Percentiles rank a stretch among this genome's conserved stretches.
phyloP scores from a whole-genome alignment of 2,888 invertebrate species.

The Drosophila rubida region DNA sequence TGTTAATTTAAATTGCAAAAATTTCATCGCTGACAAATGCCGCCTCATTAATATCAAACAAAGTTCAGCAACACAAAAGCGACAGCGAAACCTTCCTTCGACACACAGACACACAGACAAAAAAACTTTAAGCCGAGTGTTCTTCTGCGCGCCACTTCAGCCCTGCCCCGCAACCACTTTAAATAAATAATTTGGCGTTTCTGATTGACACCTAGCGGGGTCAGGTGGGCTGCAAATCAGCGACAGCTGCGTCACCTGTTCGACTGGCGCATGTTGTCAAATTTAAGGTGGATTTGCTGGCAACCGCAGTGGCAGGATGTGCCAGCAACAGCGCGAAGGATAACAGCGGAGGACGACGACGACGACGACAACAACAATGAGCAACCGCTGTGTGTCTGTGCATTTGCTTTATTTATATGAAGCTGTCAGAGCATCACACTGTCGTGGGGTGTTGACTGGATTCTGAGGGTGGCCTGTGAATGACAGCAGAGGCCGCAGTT shows the following conservation, averaged over 20 bases:
- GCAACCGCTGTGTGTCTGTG: conserved; percentile 30
- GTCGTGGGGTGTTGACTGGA: conserved; percentile 8
- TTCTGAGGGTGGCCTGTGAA: conserved; percentile 49
- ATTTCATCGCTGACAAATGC: conserved; percentile 66
- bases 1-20: conserved; percentile 73
- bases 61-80: conserved; percentile 36
- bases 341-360: conserved; percentile 10
- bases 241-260: conserved; percentile 67
- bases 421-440: conserved; percentile 65
- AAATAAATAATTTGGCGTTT: conserved; percentile 59
- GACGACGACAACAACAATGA: conserved; percentile 18
- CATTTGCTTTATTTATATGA: conserved; percentile 71
- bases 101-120: no score
- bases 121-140: conserved; percentile 43
- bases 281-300: conserved; percentile 74
- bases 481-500: conserved; percentile 62
- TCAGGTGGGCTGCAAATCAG: conserved; percentile 28
- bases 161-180: conserved; percentile 20
- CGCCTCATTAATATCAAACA: conserved; percentile 61
- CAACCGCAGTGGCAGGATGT: conserved; percentile 58
- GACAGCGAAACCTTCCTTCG: conserved; percentile 1
- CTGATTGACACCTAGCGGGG: conserved; percentile 61
- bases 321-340: not conserved
- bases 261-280: conserved; percentile 67
- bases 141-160: not conserved